phyloP scores from a whole-genome alignment of 2,888 invertebrate species.

The Antitype chi region DNA sequence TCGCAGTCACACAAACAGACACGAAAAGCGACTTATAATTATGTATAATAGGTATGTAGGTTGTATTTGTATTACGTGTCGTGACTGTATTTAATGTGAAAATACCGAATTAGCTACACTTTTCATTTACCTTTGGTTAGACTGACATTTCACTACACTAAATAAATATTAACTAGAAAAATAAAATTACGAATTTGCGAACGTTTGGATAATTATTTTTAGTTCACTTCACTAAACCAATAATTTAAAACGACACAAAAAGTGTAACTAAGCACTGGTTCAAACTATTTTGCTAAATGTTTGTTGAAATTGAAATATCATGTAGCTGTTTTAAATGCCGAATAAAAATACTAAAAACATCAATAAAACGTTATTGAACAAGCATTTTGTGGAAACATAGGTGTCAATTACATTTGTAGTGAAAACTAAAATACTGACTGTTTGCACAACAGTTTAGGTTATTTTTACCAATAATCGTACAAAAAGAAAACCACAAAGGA shows the following conservation, averaged over 20 bases:
- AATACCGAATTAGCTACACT: too few species aligned
- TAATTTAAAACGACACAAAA: slow-evolving; percentile 22
- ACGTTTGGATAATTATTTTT: not conserved
- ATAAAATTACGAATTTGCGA: not conserved
- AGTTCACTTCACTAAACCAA: slow-evolving; percentile 1
- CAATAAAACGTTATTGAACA: not conserved
- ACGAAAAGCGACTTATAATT: too few species aligned
- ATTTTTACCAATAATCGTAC: not conserved
- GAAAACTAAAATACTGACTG: not conserved
- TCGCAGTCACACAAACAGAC: too few species aligned
- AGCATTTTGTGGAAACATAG: not conserved
- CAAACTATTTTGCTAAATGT: slow-evolving; percentile 7
- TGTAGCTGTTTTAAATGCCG: not conserved
- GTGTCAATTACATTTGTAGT: not conserved
- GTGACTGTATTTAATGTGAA: not conserved
- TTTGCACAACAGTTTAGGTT: not conserved
- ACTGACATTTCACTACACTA: not conserved
- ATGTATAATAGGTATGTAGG: too few species aligned
- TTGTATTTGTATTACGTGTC: too few species aligned
- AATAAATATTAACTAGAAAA: not conserved
- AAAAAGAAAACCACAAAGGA: not conserved
- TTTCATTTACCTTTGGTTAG: not conserved
- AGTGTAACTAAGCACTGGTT: not conserved
- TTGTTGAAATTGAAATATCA: slow-evolving; percentile 27
- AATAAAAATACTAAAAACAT: slow-evolving; percentile 19